phyloP scores from a whole-genome alignment of 1,140 invertebrate species.

The Bradysia coprophila region DNA sequence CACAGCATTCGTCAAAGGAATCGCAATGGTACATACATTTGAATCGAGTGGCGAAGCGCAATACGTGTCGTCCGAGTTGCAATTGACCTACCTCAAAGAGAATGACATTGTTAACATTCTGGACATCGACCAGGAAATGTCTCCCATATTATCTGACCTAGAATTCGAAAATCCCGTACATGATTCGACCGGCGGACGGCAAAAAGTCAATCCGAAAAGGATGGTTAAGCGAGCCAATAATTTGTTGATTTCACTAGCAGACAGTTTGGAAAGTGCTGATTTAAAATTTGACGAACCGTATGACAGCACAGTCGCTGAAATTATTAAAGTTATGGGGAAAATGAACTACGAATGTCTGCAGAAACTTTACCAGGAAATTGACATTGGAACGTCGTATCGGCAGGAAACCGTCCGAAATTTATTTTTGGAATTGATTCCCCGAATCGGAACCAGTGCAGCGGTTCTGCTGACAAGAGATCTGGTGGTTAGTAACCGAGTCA shows the following conservation, averaged over 20 bases:
- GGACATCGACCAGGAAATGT: slow-evolving; percentile 16
- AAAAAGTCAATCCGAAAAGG: slow-evolving; percentile 14
- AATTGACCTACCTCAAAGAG: background rate
- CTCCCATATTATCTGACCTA: background rate
- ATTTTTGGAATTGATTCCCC: slow-evolving; percentile 51
- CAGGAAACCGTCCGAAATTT: slow-evolving; percentile 45
- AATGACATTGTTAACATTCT: slow-evolving; percentile 14
- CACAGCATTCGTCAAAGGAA: slow-evolving; percentile 19
- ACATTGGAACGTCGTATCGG: slow-evolving; percentile 38
- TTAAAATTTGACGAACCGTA: slow-evolving; percentile 26
- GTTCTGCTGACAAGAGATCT: slow-evolving; percentile 41
- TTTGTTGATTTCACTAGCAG: slow-evolving; percentile 19
- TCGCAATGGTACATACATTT: slow-evolving; percentile 20
- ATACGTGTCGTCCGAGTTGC: slow-evolving; percentile 17
- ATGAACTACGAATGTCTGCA: slow-evolving; percentile 29
- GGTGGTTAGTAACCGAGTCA: slow-evolving; percentile 36
- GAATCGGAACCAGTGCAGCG: slow-evolving; percentile 41
- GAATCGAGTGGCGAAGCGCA: slow-evolving; percentile 22
- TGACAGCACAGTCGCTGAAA: slow-evolving; percentile 24
- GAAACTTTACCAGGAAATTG: slow-evolving; percentile 31
- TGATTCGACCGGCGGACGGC: slow-evolving; percentile 20
- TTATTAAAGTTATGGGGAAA: slow-evolving; percentile 28
- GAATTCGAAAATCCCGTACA: slow-evolving; percentile 3
- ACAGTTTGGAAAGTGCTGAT: slow-evolving; percentile 24
- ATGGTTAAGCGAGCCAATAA: slow-evolving; percentile 13